Conservation (phyloP, 2,888 invertebrate genomes). For the Eristalis arbustorum region DNA sequence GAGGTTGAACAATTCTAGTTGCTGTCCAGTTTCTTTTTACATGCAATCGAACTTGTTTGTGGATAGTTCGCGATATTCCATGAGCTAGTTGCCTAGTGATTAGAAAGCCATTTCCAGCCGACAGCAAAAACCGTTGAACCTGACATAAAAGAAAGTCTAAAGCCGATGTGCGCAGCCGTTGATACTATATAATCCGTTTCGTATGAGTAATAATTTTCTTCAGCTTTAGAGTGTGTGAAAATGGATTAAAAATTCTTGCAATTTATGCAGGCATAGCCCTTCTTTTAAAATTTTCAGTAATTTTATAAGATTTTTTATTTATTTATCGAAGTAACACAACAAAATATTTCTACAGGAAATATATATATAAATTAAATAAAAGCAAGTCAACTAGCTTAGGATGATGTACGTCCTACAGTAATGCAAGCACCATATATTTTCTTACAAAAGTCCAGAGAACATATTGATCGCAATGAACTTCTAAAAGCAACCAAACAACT, state of each 20-base stretch:
- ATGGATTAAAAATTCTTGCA: too few relatives aligned
- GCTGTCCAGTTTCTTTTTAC: background rate
- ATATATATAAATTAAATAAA: conserved; percentile 9
- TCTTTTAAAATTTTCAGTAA: too few relatives aligned
- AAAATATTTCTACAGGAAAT: conserved; percentile 11
- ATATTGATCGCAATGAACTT: conserved; percentile 69
- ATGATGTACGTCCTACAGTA: conserved; percentile 41
- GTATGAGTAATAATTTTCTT: background rate
- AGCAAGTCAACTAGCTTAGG: conserved; percentile 22
- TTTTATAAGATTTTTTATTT: too few relatives aligned
- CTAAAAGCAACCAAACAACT: conserved; percentile 67
- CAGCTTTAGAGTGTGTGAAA: background rate
- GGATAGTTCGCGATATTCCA: background rate
- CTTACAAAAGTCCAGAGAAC: conserved; percentile 19
- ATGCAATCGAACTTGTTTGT: background rate
- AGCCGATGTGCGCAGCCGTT: conserved; percentile 4
- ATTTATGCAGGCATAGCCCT: too few relatives aligned
- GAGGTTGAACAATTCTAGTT: background rate
- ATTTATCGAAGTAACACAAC: too few relatives aligned
- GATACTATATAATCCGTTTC: background rate
- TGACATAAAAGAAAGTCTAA: conserved; percentile 11
- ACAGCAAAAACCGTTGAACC: conserved; percentile 28
- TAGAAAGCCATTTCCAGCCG: conserved; percentile 28
- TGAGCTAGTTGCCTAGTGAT: conserved; percentile 5
- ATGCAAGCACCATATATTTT: conserved; percentile 33